Base-by-base conservation (phyloP, 2,797 vertebrate genomes). In the Sebastiscus tertius region DNA sequence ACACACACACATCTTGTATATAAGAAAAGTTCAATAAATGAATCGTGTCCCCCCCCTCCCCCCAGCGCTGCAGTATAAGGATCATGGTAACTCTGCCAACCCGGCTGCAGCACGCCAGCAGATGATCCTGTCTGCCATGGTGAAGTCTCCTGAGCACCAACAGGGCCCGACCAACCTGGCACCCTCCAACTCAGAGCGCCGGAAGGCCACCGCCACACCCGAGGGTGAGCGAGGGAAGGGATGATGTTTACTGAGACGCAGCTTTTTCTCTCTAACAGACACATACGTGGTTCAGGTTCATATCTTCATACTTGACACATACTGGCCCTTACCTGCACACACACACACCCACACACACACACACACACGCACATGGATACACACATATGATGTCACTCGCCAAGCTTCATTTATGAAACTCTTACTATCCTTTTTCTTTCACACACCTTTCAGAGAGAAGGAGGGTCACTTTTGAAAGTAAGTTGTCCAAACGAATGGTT, bases 91-190 rank as follows among this genome's bases (percentile, higher is more conserved):
- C 84, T 94, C 97, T 0, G 88, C 96, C 22, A 97, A 97, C 14
- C 96, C 97, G 1, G 96, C 96, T 77, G 89, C 97, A 20, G 96
- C 97, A 3, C 95, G 98, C 82, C 98, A 99, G 94, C 99, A 99
- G 95, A 97, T 99, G 69, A 97, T 99, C 79, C 97, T 99, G 97
- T 98, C 98, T 20, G 96, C 97, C 75, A 97, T 99, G 77, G 97
- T 99, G 65, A 97, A 98, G 89, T 99, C 98, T 1, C 99, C 99
- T 0, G 99, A 99, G 91, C 98, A 99, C 87, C 98, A 99, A 94
- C 97, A 97, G 81, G 98, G 96, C 67, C 96, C 97, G 0, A 92
- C 96, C 93, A 97, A 90, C 82, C 93, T 99, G 10, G 96, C 95
- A 27, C 96, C 98, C 0, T 97, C 97, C 16, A 95, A 84, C 92